phyloP scores from a whole-genome alignment of 2,888 invertebrate genomes.

The Oscheius sp. region DNA sequence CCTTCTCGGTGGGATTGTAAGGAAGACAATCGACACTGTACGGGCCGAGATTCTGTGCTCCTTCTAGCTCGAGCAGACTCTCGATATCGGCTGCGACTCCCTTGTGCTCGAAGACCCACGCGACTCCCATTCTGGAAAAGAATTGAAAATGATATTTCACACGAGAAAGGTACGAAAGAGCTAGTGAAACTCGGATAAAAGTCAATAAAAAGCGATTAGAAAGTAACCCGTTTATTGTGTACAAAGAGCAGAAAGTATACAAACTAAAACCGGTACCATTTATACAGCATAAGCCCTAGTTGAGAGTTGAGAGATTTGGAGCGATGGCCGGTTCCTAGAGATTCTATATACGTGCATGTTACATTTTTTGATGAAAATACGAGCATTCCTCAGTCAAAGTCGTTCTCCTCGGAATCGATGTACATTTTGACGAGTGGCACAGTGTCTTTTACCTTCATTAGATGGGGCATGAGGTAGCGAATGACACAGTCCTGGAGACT shows the following conservation, averaged over 20 bases:
- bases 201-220: not conserved
- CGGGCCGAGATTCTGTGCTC: slow-evolving; percentile 34
- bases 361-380: too few species aligned
- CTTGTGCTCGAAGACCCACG: slow-evolving; percentile 58
- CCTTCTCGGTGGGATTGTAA: slow-evolving; percentile 46
- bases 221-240: not conserved
- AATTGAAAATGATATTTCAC: not conserved
- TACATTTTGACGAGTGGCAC: slow-evolving; percentile 10
- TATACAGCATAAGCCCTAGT: too few species aligned
- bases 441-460: not conserved
- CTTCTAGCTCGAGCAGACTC: slow-evolving; percentile 41
- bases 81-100: slow-evolving; percentile 44
- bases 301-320: too few species aligned
- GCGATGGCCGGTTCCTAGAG: too few species aligned
- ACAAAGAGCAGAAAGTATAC: not conserved
- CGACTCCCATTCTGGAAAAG: slow-evolving; percentile 52
- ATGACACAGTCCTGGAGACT: slow-evolving; percentile 10
- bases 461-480: not conserved
- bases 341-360: too few species aligned
- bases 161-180: not conserved
- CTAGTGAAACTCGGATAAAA: not conserved
- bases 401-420: too few species aligned
- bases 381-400: too few species aligned
- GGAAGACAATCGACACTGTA: slow-evolving; percentile 52
- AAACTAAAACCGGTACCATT: not conserved